Base-by-base conservation (phyloP, 2,797 vertebrate genomes). In the Chanos chanos region DNA sequence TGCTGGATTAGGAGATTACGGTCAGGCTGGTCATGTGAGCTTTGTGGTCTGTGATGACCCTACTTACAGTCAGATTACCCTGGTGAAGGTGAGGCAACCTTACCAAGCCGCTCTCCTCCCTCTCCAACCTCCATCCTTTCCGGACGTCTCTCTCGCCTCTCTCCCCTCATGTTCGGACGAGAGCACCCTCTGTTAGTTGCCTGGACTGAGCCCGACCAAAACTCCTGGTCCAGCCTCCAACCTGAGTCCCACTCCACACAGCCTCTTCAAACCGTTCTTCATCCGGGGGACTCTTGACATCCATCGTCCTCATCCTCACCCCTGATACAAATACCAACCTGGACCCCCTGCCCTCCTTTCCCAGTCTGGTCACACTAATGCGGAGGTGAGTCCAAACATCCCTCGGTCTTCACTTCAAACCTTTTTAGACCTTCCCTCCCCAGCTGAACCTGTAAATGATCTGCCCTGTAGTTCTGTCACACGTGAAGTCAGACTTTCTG, bases 1-100 rank as follows among this genome's bases (percentile, higher is more conserved):
- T 55, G 40, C 66, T 62, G 81, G 87, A 87, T 90, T 88, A 89
- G 77, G 75, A 77, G 86, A 89, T 90, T 90, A 90, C 18, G 13
- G 67, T 59, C 63, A 65, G 33, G 61, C 37, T 70, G 80, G 79
- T 87, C 87, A 89, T 89, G 85, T 89, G 86, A 87, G 76, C 22
- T 41, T 33, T 70, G 54, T 78, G 75, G 80, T 78, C 78, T 4
- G 72, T 76, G 39, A 50, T 89, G 86, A 89, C 84, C 86, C 84
- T 19, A 74, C 83, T 89, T 88, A 89, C 81, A 69, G 72, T 61
- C 65, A 85, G 87, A 89, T 88, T 86, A 90, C 63, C 74, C 71
- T 72, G 73, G 71, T 79, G 68, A 83, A 81, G 76, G 77, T 78
- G 70, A 86, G 75, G 72, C 68, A 69, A 72, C 55, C 55, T 63